These are phyloP conservation scores for Coptodon rendalli DNA, from an alignment of 2,113 vertebrate genomes.

Conservation along the genomic window DNA sequence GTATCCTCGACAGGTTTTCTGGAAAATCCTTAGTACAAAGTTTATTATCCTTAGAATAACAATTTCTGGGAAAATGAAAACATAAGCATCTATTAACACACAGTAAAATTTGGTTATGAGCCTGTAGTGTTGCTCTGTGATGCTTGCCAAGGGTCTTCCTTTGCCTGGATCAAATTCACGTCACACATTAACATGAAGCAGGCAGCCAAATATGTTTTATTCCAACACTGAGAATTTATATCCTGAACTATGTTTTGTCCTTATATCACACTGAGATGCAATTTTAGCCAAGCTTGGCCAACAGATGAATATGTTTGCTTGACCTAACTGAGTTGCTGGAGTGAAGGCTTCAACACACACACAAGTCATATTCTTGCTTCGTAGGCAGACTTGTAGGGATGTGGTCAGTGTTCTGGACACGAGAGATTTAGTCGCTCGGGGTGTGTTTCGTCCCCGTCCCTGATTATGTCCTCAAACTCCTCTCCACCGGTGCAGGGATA, in stretches of 20 bases:
- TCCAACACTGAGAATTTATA: conserved; percentile 22
- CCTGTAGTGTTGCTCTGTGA: conserved; percentile 35
- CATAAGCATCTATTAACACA: conserved; percentile 49
- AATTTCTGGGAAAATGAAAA: conserved; percentile 44
- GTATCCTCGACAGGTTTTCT: background rate
- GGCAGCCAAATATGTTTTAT: conserved; percentile 24
- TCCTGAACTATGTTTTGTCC: conserved; percentile 19
- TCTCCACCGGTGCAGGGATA: background rate
- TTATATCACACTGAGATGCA: background rate
- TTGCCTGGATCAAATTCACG: conserved; percentile 39
- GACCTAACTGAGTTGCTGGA: conserved; percentile 10
- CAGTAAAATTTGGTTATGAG: conserved; percentile 42
- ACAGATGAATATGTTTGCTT: conserved; percentile 18
- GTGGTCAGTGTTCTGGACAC: background rate
- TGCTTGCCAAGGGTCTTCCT: conserved; percentile 26
- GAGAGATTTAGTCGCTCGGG: background rate
- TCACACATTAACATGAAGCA: conserved; percentile 51
- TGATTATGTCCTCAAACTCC: conserved; percentile 1
- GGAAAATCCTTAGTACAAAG: conserved; percentile 2
- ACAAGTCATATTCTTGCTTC: background rate
- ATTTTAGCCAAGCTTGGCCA: background rate
- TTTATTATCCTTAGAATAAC: conserved; percentile 48
- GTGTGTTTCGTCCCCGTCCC: conserved; percentile 9
- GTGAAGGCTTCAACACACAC: background rate
- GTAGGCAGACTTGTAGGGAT: background rate